Conservation (phyloP, 2,113 vertebrate genomes). For the Marmota flaviventris region DNA sequence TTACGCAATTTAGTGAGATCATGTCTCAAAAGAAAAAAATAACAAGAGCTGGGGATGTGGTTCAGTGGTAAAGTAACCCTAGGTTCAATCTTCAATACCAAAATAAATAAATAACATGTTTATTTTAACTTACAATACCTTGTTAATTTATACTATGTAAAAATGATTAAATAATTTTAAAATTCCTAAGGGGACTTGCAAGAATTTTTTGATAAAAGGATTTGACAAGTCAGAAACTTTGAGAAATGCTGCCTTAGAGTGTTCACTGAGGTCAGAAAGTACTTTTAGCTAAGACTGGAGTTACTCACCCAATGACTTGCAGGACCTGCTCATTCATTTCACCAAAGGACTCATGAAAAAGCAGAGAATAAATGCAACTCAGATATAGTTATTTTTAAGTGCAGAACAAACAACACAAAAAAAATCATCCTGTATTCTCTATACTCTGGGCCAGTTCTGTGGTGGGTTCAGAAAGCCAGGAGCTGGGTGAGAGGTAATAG, state of each 20-base stretch:
- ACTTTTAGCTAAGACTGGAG: neutral
- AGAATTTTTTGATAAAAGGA: constrained; percentile 24
- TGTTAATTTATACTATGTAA: neutral
- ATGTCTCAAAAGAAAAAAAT: too few species aligned
- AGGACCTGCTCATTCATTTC: neutral
- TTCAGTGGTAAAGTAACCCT: too few species aligned
- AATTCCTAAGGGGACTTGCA: neutral
- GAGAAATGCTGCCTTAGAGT: neutral
- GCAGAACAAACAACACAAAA: neutral
- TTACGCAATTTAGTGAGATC: too few species aligned
- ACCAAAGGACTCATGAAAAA: neutral
- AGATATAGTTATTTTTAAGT: neutral
- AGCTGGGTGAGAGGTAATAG: neutral
- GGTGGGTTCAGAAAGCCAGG: neutral
- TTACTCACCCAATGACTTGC: neutral
- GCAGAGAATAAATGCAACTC: neutral
- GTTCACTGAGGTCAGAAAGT: neutral
- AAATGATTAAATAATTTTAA: neutral
- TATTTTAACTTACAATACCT: constrained; percentile 45
- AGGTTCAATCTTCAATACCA: too few species aligned
- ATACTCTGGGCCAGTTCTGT: neutral
- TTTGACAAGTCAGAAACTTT: neutral
- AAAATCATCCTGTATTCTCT: neutral
- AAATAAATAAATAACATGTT: neutral
- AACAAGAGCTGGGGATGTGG: too few species aligned